phyloP scores from a whole-genome alignment of 2,113 vertebrate species.

The Sakesphorus luctuosus region DNA sequence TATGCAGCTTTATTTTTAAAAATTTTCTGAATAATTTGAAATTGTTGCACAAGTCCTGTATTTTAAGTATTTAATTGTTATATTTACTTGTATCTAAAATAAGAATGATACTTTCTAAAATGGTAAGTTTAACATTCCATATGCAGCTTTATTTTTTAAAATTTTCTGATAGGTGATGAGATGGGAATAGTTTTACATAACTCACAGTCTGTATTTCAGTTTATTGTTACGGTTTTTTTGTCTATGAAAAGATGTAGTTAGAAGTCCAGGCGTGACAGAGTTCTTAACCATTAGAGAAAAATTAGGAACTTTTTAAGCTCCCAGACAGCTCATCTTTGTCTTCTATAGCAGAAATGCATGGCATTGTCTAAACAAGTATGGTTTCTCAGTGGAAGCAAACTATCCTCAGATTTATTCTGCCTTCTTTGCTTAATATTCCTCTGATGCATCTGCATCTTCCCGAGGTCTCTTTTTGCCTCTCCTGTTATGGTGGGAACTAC shows the following conservation, averaged over 20 bases:
- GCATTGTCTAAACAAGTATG: neutral
- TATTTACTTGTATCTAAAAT: neutral
- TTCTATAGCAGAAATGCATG: neutral
- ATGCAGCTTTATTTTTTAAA: neutral
- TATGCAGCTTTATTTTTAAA: neutral
- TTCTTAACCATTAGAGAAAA: neutral
- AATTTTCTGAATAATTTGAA: neutral
- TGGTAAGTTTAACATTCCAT: neutral
- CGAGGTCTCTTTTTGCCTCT: conserved; percentile 10
- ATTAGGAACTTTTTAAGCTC: neutral
- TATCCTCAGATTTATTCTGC: neutral
- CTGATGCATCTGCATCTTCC: conserved; percentile 14
- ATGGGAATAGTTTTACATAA: neutral
- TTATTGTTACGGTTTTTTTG: neutral
- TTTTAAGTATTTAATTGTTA: neutral
- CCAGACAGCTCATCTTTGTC: neutral
- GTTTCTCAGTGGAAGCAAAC: neutral
- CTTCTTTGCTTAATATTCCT: neutral
- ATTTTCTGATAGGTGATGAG: neutral
- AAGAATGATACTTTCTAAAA: neutral
- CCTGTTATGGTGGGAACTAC: conserved; percentile 33
- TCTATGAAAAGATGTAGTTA: neutral
- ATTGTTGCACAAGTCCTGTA: neutral
- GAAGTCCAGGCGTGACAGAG: neutral
- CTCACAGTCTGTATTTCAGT: neutral